Evolutionary conservation across 2,113 vertebrate genomes (phyloP), one percentile per base, ranked within the genome.

Genomic region (Callopanchax toddi): DNA sequence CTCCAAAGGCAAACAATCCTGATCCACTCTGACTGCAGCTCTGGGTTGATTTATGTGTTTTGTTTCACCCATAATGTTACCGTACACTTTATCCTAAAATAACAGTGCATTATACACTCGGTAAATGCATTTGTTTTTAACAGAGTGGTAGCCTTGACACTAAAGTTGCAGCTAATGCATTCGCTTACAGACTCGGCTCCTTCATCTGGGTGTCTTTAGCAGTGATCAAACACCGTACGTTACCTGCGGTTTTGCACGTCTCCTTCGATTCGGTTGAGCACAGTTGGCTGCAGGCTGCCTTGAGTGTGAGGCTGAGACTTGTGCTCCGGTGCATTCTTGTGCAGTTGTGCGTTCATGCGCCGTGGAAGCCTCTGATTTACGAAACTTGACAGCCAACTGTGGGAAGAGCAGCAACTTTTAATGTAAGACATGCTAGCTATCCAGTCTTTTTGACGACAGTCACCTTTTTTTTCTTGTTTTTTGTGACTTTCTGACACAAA

Each of bases 341-440:
- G 71, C 68, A 59, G 40, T 50, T 6, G 57, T 67, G 71, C 34
- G 23, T 69, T 77, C 60, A n/a, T 67, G 60, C 43, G 25, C 69
- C 57, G 11, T 29, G 45, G 64, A 39, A 64, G 50, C 32, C 61
- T 68, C n/a, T 2, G 37, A 52, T 57, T 60, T 60, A 6, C 32
- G 61, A 75, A 64, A 17, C 56, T 5, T 78, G 78, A 75, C 81
- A 83, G 76, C 60, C 48, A 64, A 58, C 74, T 52, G 50, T 18
- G 36, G 25, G 42, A 57, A 67, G 64, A 63, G 55, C 52, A 39
- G 55, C 39, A 36, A 20, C 44, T 71, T 68, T 65, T 51, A 67
- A 74, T 69, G 71, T 58, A 21, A 34, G 54, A 71, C 64, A 60
- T 34, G 29, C 36, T 8, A 22, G 15, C 12, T 45, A 53, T 61